Percentiles rank a stretch among this genome's conserved stretches.
These are phyloP conservation scores for Cantharis lateralis DNA, from an alignment of 2,888 invertebrate species.

Conservation along the genomic window DNA sequence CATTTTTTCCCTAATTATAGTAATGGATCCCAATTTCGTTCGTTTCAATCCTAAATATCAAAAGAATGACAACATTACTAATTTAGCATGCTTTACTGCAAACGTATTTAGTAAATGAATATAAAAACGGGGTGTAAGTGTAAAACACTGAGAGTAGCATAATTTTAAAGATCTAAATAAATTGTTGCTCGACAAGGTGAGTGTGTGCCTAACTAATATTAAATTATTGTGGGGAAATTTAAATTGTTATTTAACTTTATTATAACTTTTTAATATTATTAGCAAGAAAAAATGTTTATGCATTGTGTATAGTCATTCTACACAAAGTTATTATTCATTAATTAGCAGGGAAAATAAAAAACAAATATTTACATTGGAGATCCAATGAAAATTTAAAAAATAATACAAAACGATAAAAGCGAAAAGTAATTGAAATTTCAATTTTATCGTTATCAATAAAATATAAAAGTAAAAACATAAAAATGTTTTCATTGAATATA, in stretches of 20 bases:
- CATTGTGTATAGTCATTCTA: neutral
- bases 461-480: conserved; percentile 20
- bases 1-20: conserved; percentile 52
- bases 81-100: conserved; percentile 35
- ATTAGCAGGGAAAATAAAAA: neutral
- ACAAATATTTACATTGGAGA: neutral
- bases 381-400: neutral
- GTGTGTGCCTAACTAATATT: neutral
- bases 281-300: neutral
- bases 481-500: conserved; percentile 20
- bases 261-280: neutral
- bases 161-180: neutral
- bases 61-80: conserved; percentile 49
- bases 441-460: conserved; percentile 12
- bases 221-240: neutral
- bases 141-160: neutral
- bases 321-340: neutral
- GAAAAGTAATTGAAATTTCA: conserved; percentile 10
- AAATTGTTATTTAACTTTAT: neutral
- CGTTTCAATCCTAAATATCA: conserved; percentile 50
- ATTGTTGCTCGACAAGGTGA: neutral
- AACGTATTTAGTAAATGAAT: neutral
- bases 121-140: neutral
- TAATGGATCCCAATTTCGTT: conserved; percentile 52
- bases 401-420: conserved; percentile 2